phyloP scores from a whole-genome alignment of 2,797 vertebrate genomes.

The Eidolon dupreanum region DNA sequence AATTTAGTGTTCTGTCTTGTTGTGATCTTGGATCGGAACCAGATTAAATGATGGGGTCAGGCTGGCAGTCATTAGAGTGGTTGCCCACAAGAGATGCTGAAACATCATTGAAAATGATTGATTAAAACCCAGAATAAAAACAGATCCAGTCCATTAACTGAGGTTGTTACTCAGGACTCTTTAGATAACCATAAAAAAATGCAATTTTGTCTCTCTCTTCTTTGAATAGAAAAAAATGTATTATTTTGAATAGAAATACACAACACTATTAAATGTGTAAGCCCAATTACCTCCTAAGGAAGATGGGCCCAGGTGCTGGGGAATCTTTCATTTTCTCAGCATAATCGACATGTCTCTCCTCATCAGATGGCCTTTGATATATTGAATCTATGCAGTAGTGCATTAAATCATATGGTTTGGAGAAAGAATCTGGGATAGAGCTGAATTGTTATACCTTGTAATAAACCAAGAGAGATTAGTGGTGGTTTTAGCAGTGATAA shows the following conservation, averaged over 20 bases:
- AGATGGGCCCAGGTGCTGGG: not conserved
- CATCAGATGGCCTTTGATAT: not conserved
- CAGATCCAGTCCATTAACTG: not conserved
- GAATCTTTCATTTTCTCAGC: not conserved
- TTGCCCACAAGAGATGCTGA: not conserved
- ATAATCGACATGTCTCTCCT: not conserved
- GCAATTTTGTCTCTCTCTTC: not conserved
- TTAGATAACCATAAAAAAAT: not conserved
- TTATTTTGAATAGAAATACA: slow-evolving; percentile 19
- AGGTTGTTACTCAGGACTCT: not conserved
- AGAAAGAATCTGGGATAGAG: not conserved
- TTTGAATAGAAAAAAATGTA: not conserved
- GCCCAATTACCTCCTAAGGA: not conserved
- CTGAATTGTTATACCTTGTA: not conserved
- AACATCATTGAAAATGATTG: not conserved
- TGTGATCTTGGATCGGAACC: not conserved
- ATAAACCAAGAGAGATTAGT: not conserved
- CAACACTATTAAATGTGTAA: not conserved
- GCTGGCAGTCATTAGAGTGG: not conserved
- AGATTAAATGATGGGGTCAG: not conserved
- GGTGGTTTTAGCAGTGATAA: not conserved
- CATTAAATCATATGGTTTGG: not conserved
- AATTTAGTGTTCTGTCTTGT: not conserved
- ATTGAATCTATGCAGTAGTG: not conserved
- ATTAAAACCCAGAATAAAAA: not conserved